Percentiles rank a stretch among this genome's conserved stretches.
Evolutionary conservation across 2,888 invertebrate genomes (phyloP).

Genomic region (Apoda limacodes): DNA sequence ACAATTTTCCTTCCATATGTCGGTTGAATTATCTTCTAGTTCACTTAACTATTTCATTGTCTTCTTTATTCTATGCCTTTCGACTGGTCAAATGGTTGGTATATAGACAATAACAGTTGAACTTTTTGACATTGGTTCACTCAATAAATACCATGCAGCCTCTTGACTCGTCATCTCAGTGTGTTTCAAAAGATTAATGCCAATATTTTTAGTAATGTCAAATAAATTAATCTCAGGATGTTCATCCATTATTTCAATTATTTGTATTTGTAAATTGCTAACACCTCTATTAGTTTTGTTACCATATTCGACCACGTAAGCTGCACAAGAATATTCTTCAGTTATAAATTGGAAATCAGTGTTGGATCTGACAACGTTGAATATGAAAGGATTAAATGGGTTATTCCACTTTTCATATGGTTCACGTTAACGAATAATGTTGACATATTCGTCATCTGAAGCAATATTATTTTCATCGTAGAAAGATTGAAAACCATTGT

Average conservation of each 20-base stretch:
- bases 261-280: slow-evolving; percentile 31
- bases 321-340: slow-evolving; percentile 41
- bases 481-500: slow-evolving; percentile 19
- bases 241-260: slow-evolving; percentile 27
- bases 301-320: slow-evolving; percentile 37
- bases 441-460: slow-evolving; percentile 24
- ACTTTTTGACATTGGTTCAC: slow-evolving; percentile 20
- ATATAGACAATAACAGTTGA: slow-evolving; percentile 16
- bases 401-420: slow-evolving; percentile 31
- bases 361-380: slow-evolving; percentile 27
- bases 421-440: slow-evolving; percentile 21
- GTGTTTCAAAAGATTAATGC: slow-evolving; percentile 17
- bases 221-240: slow-evolving; percentile 23
- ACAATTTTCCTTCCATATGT: slow-evolving; percentile 38
- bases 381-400: slow-evolving; percentile 32
- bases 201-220: slow-evolving; percentile 20
- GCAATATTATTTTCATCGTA: slow-evolving; percentile 22
- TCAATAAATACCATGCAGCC: slow-evolving; percentile 26
- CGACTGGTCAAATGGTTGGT: slow-evolving; percentile 24
- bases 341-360: slow-evolving; percentile 28
- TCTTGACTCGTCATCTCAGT: slow-evolving; percentile 31
- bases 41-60: slow-evolving; percentile 25
- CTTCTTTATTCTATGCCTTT: slow-evolving; percentile 29
- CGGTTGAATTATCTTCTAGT: slow-evolving; percentile 24
- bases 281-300: slow-evolving; percentile 35